A percentile compares a stretch with the other conserved stretches of the same genome.
These are phyloP conservation scores for Homarus gammarus DNA, from an alignment of 2,888 invertebrate species.

Conservation along the genomic window DNA sequence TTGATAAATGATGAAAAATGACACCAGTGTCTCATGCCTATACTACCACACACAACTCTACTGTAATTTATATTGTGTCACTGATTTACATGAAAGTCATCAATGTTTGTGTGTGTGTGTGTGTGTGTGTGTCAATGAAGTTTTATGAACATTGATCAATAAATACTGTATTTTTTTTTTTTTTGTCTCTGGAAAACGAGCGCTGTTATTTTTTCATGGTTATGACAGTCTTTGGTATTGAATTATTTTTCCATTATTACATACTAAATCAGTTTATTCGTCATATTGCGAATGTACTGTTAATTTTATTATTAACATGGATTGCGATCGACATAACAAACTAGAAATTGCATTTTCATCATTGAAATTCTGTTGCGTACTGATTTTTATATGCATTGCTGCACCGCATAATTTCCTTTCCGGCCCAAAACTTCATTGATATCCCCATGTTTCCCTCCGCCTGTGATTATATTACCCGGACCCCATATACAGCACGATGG, in stretches of 20 bases:
- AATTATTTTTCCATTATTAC: neutral
- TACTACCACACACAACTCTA: too few relatives aligned
- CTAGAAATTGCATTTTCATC: neutral
- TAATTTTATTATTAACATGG: neutral
- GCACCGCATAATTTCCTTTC: too few relatives aligned
- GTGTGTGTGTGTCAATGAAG: too few relatives aligned
- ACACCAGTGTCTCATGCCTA: too few relatives aligned
- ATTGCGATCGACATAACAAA: neutral
- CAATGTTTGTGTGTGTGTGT: too few relatives aligned
- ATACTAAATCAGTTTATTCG: neutral
- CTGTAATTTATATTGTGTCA: too few relatives aligned
- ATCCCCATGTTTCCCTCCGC: neutral
- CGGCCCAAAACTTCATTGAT: neutral
- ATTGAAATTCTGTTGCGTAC: neutral
- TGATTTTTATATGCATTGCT: neutral
- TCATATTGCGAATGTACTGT: neutral
- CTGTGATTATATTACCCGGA: too few relatives aligned
- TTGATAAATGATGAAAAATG: too few relatives aligned
- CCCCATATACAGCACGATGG: too few relatives aligned
- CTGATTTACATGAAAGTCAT: too few relatives aligned
- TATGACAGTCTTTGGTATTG: neutral
- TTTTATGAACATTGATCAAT: too few relatives aligned
- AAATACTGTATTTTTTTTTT: too few relatives aligned
- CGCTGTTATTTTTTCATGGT: neutral
- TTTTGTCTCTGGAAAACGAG: neutral